Evolutionary conservation across 2,113 vertebrate genomes (phyloP).

Genomic region (Hylia prasina): DNA sequence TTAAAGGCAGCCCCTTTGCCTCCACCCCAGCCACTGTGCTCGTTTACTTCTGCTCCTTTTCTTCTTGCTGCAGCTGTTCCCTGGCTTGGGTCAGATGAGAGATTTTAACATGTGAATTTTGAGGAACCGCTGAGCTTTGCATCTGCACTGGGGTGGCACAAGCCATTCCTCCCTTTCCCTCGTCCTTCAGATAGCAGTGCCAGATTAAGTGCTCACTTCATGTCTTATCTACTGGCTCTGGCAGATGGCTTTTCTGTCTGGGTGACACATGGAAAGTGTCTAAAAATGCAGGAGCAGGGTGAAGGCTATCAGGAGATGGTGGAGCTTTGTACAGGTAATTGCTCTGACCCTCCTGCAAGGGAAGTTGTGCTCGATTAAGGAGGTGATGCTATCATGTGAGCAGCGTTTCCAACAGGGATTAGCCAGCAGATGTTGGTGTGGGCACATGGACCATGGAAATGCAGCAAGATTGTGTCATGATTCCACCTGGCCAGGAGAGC

Average conservation of each 20-base stretch:
- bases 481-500: background rate
- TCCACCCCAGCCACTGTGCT: background rate
- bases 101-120: background rate
- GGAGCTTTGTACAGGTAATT: background rate
- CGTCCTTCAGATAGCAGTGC: background rate
- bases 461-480: background rate
- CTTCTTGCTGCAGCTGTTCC: background rate
- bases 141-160: background rate
- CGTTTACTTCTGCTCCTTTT: background rate
- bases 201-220: background rate
- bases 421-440: background rate
- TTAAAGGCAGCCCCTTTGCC: background rate
- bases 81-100: background rate
- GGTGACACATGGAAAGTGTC: fast-evolving
- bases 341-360: background rate
- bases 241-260: background rate
- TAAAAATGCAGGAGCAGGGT: background rate
- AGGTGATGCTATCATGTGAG: background rate
- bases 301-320: background rate
- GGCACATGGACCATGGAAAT: fast-evolving
- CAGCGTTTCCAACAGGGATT: background rate
- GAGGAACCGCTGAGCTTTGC: background rate
- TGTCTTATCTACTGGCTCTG: background rate
- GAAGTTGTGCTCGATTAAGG: background rate
- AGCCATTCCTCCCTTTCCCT: background rate